A percentile compares a stretch with the other conserved stretches of the same genome.
These are phyloP conservation scores for Limnodromus scolopaceus DNA, from an alignment of 2,797 vertebrate species.

Conservation along the genomic window DNA sequence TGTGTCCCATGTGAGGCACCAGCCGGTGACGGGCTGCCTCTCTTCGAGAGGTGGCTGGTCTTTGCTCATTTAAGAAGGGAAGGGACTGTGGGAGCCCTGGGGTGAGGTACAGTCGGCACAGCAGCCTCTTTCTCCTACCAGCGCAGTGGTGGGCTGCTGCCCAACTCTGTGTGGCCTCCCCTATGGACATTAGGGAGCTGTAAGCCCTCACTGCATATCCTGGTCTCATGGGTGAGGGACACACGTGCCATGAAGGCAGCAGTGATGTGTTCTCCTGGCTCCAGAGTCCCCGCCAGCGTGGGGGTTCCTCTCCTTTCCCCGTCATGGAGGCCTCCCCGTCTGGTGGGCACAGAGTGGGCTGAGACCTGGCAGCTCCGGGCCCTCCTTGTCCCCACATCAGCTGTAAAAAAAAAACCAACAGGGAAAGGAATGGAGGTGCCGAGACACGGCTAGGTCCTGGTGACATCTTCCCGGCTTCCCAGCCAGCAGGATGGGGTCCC, in stretches of 20 bases:
- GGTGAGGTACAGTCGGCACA: accelerated
- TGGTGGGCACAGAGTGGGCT: background rate
- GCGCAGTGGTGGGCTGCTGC: accelerated
- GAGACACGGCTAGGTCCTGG: background rate
- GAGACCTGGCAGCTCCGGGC: background rate
- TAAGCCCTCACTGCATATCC: background rate
- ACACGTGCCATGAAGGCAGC: background rate
- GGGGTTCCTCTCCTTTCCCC: background rate
- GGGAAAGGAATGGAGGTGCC: background rate
- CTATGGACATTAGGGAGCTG: background rate
- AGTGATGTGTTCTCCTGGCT: accelerated
- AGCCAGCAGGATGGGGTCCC: background rate
- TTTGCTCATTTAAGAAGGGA: background rate
- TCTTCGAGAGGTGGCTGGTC: background rate
- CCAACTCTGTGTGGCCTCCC: background rate
- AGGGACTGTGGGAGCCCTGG: background rate
- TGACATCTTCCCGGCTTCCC: background rate
- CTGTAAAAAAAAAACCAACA: background rate
- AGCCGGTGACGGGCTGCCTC: background rate
- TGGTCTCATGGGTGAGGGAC: background rate
- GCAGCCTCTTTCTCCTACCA: background rate
- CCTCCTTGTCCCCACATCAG: background rate
- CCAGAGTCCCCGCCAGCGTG: accelerated
- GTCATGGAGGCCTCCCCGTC: background rate
- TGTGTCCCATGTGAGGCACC: background rate